Evolutionary conservation across 2,797 vertebrate genomes (phyloP).

Genomic region (Enteromius mattozi): DNA sequence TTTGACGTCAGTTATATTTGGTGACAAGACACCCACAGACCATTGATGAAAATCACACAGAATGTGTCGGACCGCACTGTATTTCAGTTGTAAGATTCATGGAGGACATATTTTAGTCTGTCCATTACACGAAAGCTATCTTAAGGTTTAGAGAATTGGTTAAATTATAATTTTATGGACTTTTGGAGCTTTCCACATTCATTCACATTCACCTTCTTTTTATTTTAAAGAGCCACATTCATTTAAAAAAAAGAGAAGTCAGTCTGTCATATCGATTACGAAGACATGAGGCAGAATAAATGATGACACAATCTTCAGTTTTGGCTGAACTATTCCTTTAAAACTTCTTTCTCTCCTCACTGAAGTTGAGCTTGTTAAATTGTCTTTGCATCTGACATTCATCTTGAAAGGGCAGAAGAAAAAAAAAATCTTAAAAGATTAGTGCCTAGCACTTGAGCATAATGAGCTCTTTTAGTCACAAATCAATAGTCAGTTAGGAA

Average conservation of each 20-base stretch:
- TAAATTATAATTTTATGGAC: not conserved
- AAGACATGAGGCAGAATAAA: not conserved
- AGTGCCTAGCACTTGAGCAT: slow-evolving; percentile 6
- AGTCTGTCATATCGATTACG: not conserved
- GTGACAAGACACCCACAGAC: not conserved
- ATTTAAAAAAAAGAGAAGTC: not conserved
- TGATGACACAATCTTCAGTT: not conserved
- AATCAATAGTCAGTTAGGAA: slow-evolving; percentile 45
- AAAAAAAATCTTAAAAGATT: slow-evolving; percentile 19
- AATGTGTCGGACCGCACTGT: not conserved
- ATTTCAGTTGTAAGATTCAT: not conserved
- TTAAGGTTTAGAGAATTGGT: not conserved
- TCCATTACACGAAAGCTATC: not conserved
- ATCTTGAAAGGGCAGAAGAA: slow-evolving; percentile 33
- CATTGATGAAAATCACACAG: not conserved
- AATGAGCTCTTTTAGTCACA: slow-evolving; percentile 44
- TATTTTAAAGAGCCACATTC: not conserved
- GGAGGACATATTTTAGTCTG: not conserved
- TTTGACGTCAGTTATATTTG: not conserved
- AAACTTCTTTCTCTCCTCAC: not conserved
- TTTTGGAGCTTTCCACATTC: not conserved
- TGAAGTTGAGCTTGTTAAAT: slow-evolving; percentile 19
- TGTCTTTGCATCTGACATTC: slow-evolving; percentile 25
- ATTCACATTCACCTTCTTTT: not conserved
- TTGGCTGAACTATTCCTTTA: not conserved